Evolutionary conservation across 64 coral and sea anemone species (phyloP).

Genomic region (Stichodactyla mertensii): DNA sequence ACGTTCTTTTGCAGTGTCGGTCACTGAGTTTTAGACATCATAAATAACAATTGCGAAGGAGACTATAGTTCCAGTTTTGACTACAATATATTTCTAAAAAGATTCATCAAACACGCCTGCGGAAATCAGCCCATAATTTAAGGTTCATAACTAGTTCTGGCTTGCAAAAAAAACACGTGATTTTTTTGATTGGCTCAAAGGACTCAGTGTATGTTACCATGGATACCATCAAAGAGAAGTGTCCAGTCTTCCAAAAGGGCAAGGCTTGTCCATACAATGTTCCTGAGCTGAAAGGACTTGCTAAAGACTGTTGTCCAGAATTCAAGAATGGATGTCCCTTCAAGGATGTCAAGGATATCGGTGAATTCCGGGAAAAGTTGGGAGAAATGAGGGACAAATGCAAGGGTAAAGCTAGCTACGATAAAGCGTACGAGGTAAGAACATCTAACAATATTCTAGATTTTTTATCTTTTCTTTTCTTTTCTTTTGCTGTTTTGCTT

Average conservation of each 20-base stretch:
- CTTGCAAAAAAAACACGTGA: neutral
- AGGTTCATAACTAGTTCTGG: too few species aligned
- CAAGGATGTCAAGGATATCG: neutral
- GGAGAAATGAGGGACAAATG: conserved; percentile 24
- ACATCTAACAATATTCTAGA: too few species aligned
- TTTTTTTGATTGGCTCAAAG: neutral
- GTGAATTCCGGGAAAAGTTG: neutral
- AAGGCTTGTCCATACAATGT: conserved; percentile 14
- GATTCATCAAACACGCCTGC: too few species aligned
- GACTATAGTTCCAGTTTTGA: too few species aligned
- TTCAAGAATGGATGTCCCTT: conserved; percentile 40
- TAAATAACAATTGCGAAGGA: too few species aligned
- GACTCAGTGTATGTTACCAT: neutral
- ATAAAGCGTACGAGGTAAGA: conserved; percentile 20
- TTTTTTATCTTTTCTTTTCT: too few species aligned
- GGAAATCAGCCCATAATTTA: too few species aligned
- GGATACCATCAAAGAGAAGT: conserved; percentile 9
- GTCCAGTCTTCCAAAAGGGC: conserved; percentile 23
- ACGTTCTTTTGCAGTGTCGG: too few species aligned
- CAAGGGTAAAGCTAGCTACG: neutral
- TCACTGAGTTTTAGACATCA: too few species aligned
- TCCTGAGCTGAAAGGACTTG: conserved; percentile 20
- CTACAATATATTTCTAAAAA: too few species aligned
- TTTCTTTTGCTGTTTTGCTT: too few species aligned
- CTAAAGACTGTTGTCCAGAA: neutral